These are phyloP conservation scores for Diachrysia chrysitis DNA, from an alignment of 2,888 invertebrate species.

Conservation along the genomic window DNA sequence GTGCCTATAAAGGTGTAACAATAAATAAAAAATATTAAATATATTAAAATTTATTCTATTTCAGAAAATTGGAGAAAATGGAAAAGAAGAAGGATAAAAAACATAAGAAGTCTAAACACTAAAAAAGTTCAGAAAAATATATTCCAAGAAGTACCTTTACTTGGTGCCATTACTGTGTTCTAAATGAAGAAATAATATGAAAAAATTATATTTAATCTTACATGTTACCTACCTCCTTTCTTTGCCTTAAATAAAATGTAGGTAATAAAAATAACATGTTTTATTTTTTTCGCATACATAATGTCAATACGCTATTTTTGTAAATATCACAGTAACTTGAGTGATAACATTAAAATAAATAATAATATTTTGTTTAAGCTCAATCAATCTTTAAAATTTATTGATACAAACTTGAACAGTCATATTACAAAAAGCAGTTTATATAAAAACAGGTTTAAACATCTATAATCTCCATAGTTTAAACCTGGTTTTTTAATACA, in stretches of 20 bases:
- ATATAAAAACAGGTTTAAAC: too few relatives aligned
- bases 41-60: constrained; percentile 58
- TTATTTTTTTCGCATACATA: constrained; percentile 14
- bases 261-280: neutral
- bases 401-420: too few relatives aligned
- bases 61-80: constrained; percentile 91
- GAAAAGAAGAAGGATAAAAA: constrained; percentile 89
- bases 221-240: constrained; percentile 5
- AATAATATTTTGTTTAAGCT: constrained; percentile 13
- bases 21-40: neutral
- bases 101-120: constrained; percentile 76
- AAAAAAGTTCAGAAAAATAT: constrained; percentile 3
- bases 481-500: too few relatives aligned
- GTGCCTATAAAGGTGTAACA: too few relatives aligned
- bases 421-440: too few relatives aligned
- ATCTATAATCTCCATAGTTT: too few relatives aligned
- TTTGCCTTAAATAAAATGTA: constrained; percentile 10
- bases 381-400: neutral
- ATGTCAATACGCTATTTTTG: constrained; percentile 9
- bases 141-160: constrained; percentile 3
- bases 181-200: constrained; percentile 1
- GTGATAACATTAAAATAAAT: constrained; percentile 5
- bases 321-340: constrained; percentile 51
- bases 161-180: constrained; percentile 5
- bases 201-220: constrained; percentile 17